phyloP scores from a whole-genome alignment of 2,113 vertebrate species.

The Amazona vittata region DNA sequence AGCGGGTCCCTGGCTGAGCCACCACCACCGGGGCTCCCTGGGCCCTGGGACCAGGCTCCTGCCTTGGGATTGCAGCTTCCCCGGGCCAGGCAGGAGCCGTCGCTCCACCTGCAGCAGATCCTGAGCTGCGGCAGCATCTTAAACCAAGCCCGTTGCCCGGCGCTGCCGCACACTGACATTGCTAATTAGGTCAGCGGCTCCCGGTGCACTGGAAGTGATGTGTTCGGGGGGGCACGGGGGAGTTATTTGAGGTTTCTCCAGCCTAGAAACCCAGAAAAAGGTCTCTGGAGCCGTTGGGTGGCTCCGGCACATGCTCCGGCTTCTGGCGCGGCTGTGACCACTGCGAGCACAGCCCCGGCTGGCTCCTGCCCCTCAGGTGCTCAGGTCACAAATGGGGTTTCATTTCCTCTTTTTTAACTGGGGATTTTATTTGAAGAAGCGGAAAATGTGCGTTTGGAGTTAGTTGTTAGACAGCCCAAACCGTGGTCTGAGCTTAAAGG shows the following conservation, averaged over 20 bases:
- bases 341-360: accelerated
- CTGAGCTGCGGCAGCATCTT: neutral
- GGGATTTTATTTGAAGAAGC: neutral
- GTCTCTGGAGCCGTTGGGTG: slow-evolving; percentile 9
- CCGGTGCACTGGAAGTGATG: neutral
- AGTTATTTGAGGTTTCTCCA: slow-evolving; percentile 65
- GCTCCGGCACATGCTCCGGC: neutral
- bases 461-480: neutral
- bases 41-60: neutral
- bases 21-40: accelerated
- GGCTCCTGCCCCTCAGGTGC: neutral
- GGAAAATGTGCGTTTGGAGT: neutral
- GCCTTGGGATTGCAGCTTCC: neutral
- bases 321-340: accelerated
- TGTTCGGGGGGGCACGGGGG: neutral
- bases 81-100: neutral
- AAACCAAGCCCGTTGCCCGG: neutral
- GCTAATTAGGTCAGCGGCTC: slow-evolving; percentile 57
- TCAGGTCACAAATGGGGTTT: accelerated
- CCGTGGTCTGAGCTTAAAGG: neutral
- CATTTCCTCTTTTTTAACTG: neutral
- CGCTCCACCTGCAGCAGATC: neutral
- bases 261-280: slow-evolving; percentile 66
- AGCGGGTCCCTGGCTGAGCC: neutral
- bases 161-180: neutral